These are phyloP conservation scores for Cardiocondyla obscurior DNA, from an alignment of 1,140 invertebrate genomes.

Conservation along the genomic window DNA sequence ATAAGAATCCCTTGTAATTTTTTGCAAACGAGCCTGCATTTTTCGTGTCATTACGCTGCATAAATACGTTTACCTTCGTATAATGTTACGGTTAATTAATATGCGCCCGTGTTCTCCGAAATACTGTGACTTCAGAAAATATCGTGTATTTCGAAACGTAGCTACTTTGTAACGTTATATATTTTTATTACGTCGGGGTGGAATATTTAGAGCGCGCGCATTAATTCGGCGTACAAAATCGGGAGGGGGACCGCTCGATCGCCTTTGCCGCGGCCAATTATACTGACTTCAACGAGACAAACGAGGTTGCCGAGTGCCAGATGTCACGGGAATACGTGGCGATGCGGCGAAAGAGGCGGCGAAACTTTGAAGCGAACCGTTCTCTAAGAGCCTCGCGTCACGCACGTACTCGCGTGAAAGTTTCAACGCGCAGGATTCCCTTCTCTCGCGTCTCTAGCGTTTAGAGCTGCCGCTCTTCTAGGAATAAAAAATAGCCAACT, in stretches of 20 bases:
- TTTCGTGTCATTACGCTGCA: background rate
- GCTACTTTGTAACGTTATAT: background rate
- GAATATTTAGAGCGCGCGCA: constrained; percentile 20
- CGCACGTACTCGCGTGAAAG: constrained; percentile 61
- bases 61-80: background rate
- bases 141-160: background rate
- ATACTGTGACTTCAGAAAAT: background rate
- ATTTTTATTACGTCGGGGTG: background rate
- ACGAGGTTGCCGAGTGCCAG: constrained; percentile 79
- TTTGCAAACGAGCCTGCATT: background rate
- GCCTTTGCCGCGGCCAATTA: constrained; percentile 74
- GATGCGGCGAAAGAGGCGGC: constrained; percentile 67
- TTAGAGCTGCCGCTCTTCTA: constrained; percentile 39
- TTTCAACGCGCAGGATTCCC: background rate
- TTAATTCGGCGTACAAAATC: constrained; percentile 43
- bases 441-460: constrained; percentile 7
- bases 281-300: constrained; percentile 79
- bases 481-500: constrained; percentile 51
- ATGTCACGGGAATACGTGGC: constrained; percentile 77
- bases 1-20: background rate
- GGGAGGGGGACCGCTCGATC: constrained; percentile 60
- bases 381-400: constrained; percentile 70
- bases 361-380: constrained; percentile 69
- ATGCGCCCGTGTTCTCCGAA: background rate
- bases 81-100: background rate